phyloP scores from a whole-genome alignment of 2,113 vertebrate species.

The Rhinopomastus cyanomelas region DNA sequence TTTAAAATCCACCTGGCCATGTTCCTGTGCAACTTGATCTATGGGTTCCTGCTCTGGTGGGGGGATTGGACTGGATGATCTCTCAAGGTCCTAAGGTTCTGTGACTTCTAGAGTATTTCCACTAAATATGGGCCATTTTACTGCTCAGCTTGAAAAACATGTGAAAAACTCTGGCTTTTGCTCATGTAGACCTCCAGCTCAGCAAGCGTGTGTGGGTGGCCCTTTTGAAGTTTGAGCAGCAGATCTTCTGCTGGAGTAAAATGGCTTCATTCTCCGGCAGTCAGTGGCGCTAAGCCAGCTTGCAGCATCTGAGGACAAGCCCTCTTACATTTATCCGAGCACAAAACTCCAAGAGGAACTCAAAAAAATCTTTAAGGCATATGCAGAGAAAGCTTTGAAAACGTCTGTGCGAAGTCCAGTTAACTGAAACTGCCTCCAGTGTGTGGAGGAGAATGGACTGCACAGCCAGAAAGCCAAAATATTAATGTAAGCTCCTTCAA shows the following conservation, averaged over 20 bases:
- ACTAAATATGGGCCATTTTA: background rate
- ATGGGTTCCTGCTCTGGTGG: too few relatives aligned
- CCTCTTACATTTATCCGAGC: slow-evolving; percentile 28
- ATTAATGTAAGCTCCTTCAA: slow-evolving; percentile 17
- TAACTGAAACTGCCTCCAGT: slow-evolving; percentile 26
- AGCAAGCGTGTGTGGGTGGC: slow-evolving; percentile 53
- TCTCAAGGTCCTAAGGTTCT: too few relatives aligned
- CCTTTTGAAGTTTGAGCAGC: slow-evolving; percentile 51
- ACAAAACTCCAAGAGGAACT: slow-evolving; percentile 29
- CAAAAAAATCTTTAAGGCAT: background rate
- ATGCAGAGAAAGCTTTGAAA: slow-evolving; percentile 34
- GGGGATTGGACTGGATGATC: too few relatives aligned
- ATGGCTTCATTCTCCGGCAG: background rate
- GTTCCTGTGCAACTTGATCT: too few relatives aligned
- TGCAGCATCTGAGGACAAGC: slow-evolving; percentile 25
- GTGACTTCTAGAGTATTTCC: background rate
- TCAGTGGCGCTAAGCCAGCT: slow-evolving; percentile 11
- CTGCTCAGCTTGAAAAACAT: background rate
- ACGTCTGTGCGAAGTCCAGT: slow-evolving; percentile 15
- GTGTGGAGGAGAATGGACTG: background rate
- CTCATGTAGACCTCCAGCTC: slow-evolving; percentile 56
- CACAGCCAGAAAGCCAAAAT: slow-evolving; percentile 51
- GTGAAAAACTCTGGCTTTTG: slow-evolving; percentile 30
- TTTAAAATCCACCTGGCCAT: too few relatives aligned
- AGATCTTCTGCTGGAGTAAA: slow-evolving; percentile 51